phyloP scores from a whole-genome alignment of 2,888 invertebrate species.

The Aphidius colemani region DNA sequence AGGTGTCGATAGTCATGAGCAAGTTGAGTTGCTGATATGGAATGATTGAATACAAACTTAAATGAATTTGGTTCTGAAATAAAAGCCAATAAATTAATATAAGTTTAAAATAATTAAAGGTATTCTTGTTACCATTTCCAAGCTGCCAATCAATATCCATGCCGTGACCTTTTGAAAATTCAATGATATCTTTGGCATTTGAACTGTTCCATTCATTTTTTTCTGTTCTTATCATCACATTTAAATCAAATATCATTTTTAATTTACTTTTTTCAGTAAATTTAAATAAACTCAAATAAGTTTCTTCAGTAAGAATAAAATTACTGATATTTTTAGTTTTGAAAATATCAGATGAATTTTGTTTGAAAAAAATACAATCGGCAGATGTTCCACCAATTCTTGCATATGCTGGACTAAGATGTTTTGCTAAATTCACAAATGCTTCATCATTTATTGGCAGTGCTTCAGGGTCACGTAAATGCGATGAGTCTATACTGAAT shows the following conservation, averaged over 20 bases:
- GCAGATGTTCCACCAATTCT: constrained; percentile 75
- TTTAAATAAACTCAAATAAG: constrained; percentile 69
- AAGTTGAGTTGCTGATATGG: constrained; percentile 64
- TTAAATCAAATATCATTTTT: constrained; percentile 73
- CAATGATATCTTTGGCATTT: constrained; percentile 70
- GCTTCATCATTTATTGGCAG: constrained; percentile 48
- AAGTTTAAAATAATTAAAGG: too few species aligned
- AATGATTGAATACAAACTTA: constrained; percentile 66
- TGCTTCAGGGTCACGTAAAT: constrained; percentile 51
- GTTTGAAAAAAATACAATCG: constrained; percentile 69
- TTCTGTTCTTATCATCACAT: constrained; percentile 66
- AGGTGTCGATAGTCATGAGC: constrained; percentile 68
- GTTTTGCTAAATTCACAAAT: constrained; percentile 62
- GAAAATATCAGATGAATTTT: constrained; percentile 35
- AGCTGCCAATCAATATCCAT: constrained; percentile 71
- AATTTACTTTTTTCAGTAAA: constrained; percentile 66
- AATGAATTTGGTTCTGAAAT: constrained; percentile 72
- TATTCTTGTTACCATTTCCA: constrained; percentile 65
- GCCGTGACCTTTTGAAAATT: constrained; percentile 65
- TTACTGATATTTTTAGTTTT: constrained; percentile 52
- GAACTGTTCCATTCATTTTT: constrained; percentile 68
- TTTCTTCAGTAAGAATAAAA: constrained; percentile 60
- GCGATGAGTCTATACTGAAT: constrained; percentile 64
- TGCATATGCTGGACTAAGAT: constrained; percentile 69
- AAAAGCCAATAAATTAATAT: not conserved